These are phyloP conservation scores for Malacoraja senta DNA, from an alignment of 2,797 vertebrate genomes.

Conservation along the genomic window DNA sequence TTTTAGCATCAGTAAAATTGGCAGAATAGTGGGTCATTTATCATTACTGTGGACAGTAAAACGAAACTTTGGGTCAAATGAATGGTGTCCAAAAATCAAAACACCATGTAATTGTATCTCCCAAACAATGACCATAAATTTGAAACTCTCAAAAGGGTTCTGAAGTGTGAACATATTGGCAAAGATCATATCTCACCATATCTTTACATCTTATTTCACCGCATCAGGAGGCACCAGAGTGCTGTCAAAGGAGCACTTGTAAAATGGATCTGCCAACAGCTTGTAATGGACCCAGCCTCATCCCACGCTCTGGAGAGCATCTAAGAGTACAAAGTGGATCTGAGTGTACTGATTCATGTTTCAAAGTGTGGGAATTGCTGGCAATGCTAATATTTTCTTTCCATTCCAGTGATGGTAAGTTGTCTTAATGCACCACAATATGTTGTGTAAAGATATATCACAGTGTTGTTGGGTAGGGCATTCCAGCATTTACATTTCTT, in stretches of 20 bases:
- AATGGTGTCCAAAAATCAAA: background rate
- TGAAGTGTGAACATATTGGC: background rate
- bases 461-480: too few species aligned
- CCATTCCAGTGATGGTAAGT: too few species aligned
- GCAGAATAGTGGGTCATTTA: background rate
- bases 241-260: background rate
- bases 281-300: background rate
- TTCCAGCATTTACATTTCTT: too few species aligned
- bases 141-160: background rate
- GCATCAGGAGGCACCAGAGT: background rate
- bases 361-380: too few species aligned
- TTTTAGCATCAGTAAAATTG: background rate
- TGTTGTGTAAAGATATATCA: too few species aligned
- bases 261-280: background rate
- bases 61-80: background rate
- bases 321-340: background rate
- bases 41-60: background rate
- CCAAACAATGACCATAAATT: too few species aligned
- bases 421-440: too few species aligned
- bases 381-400: too few species aligned
- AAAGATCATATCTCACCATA: background rate
- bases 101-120: background rate
- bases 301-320: background rate
- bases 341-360: background rate
- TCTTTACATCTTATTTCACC: background rate